A percentile compares a stretch with the other conserved stretches of the same genome.
phyloP scores from a whole-genome alignment of 2,113 vertebrate genomes.

The Ptilorrhoa leucosticta region DNA sequence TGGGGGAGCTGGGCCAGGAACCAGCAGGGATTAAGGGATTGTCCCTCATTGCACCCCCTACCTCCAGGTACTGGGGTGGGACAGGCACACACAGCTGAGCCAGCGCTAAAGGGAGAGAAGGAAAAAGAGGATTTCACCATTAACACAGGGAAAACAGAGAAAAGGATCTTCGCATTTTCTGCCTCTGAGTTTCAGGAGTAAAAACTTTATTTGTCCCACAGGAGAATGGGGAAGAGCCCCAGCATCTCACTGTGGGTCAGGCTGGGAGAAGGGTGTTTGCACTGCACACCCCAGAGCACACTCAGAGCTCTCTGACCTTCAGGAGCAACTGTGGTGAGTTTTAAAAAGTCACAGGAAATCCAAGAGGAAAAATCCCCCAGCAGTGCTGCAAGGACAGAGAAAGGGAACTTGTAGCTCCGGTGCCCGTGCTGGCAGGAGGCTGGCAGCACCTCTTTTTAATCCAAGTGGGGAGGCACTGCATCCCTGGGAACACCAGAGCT shows the following conservation, averaged over 20 bases:
- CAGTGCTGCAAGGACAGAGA: not conserved
- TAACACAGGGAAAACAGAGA: not conserved
- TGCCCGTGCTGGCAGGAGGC: not conserved
- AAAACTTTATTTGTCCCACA: not conserved
- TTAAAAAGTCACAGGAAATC: not conserved
- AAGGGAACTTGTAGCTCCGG: fast-evolving
- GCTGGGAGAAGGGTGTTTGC: not conserved
- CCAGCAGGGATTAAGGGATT: not conserved
- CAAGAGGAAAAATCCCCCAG: not conserved
- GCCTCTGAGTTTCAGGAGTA: not conserved
- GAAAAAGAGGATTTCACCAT: not conserved
- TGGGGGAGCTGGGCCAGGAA: not conserved
- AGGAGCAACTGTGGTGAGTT: not conserved
- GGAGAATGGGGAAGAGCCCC: not conserved
- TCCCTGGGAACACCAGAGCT: not conserved
- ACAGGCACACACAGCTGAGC: not conserved
- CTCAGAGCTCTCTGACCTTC: not conserved
- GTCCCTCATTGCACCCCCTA: not conserved
- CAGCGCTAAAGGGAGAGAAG: not conserved
- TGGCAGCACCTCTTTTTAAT: not conserved
- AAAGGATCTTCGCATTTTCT: not conserved
- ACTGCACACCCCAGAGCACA: not conserved
- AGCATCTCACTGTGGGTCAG: fast-evolving
- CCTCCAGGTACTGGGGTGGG: not conserved
- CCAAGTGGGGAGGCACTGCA: fast-evolving